phyloP scores from a whole-genome alignment of 2,888 invertebrate species.

The Zaprionus obscuricornis region DNA sequence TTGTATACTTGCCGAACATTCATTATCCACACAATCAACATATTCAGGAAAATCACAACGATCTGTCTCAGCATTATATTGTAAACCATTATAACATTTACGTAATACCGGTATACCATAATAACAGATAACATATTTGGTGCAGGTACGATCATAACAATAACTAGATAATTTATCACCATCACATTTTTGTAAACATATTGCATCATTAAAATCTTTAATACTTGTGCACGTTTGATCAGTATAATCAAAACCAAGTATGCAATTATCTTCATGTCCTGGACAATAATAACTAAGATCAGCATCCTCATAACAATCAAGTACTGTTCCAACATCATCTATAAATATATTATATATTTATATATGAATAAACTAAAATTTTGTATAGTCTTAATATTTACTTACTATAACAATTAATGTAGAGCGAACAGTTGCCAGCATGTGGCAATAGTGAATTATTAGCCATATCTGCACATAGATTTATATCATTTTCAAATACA shows the following conservation, averaged over 20 bases:
- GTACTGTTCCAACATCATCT: rapidly evolving
- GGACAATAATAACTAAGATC: no score
- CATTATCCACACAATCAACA: slow-evolving; percentile 79
- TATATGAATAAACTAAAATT: not conserved
- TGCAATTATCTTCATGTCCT: not conserved
- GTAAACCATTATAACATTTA: slow-evolving; percentile 76
- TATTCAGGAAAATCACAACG: slow-evolving; percentile 79
- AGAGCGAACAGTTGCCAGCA: slow-evolving; percentile 51
- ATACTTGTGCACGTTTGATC: slow-evolving; percentile 30
- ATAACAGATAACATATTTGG: slow-evolving; percentile 78
- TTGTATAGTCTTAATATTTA: not conserved
- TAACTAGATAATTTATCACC: slow-evolving; percentile 49
- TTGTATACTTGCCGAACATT: slow-evolving; percentile 62
- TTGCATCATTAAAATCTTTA: rapidly evolving
- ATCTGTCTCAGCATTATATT: slow-evolving; percentile 76
- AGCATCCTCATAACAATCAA: no score
- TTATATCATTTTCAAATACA: slow-evolving; percentile 23
- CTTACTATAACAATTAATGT: slow-evolving; percentile 56
- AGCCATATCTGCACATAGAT: slow-evolving; percentile 54
- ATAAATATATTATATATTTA: no score
- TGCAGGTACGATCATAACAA: slow-evolving; percentile 78
- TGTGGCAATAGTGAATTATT: slow-evolving; percentile 54
- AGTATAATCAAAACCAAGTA: slow-evolving; percentile 37
- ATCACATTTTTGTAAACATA: slow-evolving; percentile 45
- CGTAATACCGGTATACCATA: slow-evolving; percentile 64